Evolutionary conservation across 2,797 vertebrate species (phyloP), one percentile per base, ranked within the genome.

Genomic region (Macropodus opercularis): DNA sequence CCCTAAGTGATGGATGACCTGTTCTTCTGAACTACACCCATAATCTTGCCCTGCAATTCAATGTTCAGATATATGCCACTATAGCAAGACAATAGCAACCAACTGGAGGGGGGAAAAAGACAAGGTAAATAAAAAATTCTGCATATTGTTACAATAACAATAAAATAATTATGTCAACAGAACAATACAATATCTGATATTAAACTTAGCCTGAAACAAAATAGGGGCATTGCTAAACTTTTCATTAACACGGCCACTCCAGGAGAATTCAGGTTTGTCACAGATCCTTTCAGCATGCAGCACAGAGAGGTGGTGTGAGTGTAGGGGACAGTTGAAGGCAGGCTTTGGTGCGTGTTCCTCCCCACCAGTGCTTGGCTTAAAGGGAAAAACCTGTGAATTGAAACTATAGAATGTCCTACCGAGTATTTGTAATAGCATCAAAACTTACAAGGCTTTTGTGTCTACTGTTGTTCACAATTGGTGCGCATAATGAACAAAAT

Each of bases 351-450:
- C 43, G 63, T 68, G 64, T 75, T 69, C 65, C 65, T 79, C 70
- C 51, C 64, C 63, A 61, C 64, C 68, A 65, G 64, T 49, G 5
- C 56, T 3, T 60, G 69, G 75, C 79, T 88, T 64, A 84, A 79
- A 79, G n/a, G 71, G 69, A 83, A 73, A 80, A 48, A 52, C 47
- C 63, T 69, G 72, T 5, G 29, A n/a, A n/a, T n/a, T n/a, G n/a
- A n/a, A n/a, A n/a, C 72, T 68, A 44, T 75, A 69, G 69, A 85
- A 85, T 70, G 83, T 89, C 80, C 85, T 77, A 68, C 72, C 63
- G 61, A 83, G 84, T 87, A 85, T 85, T 87, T 89, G 86, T 77
- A 80, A 80, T 66, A 81, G 61, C 57, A 47, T 77, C 75, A 79
- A 57, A 61, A 27, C 65, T 85, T 84, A 87, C 83, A 80, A 8